These are phyloP conservation scores for Aphelinus atriplicis DNA, from an alignment of 1,140 invertebrate species.

Conservation along the genomic window DNA sequence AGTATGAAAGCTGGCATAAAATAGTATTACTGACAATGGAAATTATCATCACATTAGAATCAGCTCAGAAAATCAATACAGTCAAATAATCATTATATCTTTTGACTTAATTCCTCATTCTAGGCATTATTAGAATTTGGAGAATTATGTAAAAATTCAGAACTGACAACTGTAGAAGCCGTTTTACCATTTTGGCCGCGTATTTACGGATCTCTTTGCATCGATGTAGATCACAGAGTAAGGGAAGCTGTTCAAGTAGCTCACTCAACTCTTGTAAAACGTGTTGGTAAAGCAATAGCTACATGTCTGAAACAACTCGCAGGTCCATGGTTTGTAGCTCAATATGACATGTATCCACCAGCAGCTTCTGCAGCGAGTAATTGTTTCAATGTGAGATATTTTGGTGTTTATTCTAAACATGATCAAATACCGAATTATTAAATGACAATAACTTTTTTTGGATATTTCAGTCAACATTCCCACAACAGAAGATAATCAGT, in stretches of 20 bases:
- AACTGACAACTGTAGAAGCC: constrained; percentile 71
- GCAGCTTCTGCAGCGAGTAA: constrained; percentile 77
- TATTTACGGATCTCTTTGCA: constrained; percentile 76
- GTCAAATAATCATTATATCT: too few relatives aligned
- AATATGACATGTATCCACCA: constrained; percentile 84
- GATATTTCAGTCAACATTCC: constrained; percentile 73
- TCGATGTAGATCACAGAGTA: constrained; percentile 82
- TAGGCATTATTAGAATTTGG: constrained; percentile 84
- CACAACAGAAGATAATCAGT: constrained; percentile 74
- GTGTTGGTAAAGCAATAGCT: constrained; percentile 79
- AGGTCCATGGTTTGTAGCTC: constrained; percentile 79
- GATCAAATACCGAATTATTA: neutral
- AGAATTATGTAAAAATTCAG: constrained; percentile 71
- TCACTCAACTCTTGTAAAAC: constrained; percentile 74
- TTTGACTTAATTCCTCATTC: constrained; percentile 31
- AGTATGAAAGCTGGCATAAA: too few relatives aligned
- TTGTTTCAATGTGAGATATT: constrained; percentile 71
- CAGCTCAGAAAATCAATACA: too few relatives aligned
- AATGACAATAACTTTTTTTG: neutral
- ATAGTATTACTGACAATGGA: too few relatives aligned
- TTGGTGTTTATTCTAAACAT: neutral
- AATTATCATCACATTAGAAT: too few relatives aligned
- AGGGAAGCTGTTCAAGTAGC: constrained; percentile 78
- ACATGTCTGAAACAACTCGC: constrained; percentile 80
- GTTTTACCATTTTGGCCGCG: constrained; percentile 82